Percentiles rank a stretch among this genome's conserved stretches.
Evolutionary conservation across 1,140 invertebrate species (phyloP).

Genomic region (Spodoptera frugiperda): DNA sequence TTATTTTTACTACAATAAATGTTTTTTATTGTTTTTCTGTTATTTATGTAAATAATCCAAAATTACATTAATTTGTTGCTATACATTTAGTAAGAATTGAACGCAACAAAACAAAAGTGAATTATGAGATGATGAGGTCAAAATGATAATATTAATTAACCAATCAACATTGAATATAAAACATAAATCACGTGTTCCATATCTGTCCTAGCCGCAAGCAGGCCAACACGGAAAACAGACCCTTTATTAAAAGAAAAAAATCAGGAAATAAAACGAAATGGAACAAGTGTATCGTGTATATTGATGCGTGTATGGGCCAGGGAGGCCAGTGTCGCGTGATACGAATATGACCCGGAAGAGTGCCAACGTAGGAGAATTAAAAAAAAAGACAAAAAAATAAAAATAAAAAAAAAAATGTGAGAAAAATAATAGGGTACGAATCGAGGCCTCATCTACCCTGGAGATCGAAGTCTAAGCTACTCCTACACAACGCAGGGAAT

Average conservation of each 20-base stretch:
- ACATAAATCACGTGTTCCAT: slow-evolving; percentile 58
- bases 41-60: too few species aligned
- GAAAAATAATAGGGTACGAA: slow-evolving; percentile 67
- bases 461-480: slow-evolving; percentile 67
- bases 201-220: slow-evolving; percentile 76
- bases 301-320: slow-evolving; percentile 73
- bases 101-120: slow-evolving; percentile 15
- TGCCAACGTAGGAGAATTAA: slow-evolving; percentile 72
- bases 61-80: neutral
- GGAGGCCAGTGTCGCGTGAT: slow-evolving; percentile 75
- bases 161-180: slow-evolving; percentile 35
- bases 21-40: neutral
- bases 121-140: slow-evolving; percentile 62
- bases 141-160: slow-evolving; percentile 50
- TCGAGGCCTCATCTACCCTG: slow-evolving; percentile 77
- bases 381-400: slow-evolving; percentile 58
- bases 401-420: slow-evolving; percentile 59
- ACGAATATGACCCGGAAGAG: slow-evolving; percentile 78
- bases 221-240: slow-evolving; percentile 75
- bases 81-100: neutral
- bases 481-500: slow-evolving; percentile 75
- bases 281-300: slow-evolving; percentile 72
- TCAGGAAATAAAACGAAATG: slow-evolving; percentile 57
- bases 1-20: neutral
- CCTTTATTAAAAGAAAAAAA: slow-evolving; percentile 68